A percentile compares a stretch with the other conserved stretches of the same genome.
phyloP scores from a whole-genome alignment of 1,140 invertebrate genomes.

The Drosophila bipectinata region DNA sequence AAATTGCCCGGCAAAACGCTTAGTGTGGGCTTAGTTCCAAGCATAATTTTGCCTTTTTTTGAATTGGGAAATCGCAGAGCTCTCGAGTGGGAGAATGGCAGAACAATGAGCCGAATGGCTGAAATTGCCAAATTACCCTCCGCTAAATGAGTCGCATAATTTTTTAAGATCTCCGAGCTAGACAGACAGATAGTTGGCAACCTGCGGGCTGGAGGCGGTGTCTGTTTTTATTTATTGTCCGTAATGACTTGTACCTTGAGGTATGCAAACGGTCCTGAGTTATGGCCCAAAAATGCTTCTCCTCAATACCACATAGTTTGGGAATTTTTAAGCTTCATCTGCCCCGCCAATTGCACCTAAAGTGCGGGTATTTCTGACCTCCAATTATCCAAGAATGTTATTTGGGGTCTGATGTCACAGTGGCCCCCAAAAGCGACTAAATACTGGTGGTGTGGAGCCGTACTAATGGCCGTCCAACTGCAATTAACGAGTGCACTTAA shows the following conservation, averaged over 20 bases:
- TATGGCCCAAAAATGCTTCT: neutral
- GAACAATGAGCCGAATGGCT: conserved; percentile 24
- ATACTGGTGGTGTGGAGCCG: neutral
- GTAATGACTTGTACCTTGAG: neutral
- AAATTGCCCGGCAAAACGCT: conserved; percentile 18
- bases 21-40: conserved; percentile 6
- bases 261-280: neutral
- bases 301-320: too few relatives aligned
- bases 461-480: conserved; percentile 19
- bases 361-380: neutral
- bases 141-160: conserved; percentile 37
- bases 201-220: conserved; percentile 21
- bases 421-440: neutral
- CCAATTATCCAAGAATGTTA: neutral
- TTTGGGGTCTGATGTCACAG: neutral
- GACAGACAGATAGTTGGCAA: conserved; percentile 14
- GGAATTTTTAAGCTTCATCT: too few relatives aligned
- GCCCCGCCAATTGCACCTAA: too few relatives aligned
- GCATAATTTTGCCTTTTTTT: neutral
- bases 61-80: conserved; percentile 14
- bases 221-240: conserved; percentile 1
- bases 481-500: conserved; percentile 17
- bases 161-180: conserved; percentile 18
- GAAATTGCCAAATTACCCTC: conserved; percentile 20
- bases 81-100: conserved; percentile 34